Percentiles rank a stretch among this genome's conserved stretches.
These are phyloP conservation scores for Ephialtes manifestator DNA, from an alignment of 2,888 invertebrate species.

Conservation along the genomic window DNA sequence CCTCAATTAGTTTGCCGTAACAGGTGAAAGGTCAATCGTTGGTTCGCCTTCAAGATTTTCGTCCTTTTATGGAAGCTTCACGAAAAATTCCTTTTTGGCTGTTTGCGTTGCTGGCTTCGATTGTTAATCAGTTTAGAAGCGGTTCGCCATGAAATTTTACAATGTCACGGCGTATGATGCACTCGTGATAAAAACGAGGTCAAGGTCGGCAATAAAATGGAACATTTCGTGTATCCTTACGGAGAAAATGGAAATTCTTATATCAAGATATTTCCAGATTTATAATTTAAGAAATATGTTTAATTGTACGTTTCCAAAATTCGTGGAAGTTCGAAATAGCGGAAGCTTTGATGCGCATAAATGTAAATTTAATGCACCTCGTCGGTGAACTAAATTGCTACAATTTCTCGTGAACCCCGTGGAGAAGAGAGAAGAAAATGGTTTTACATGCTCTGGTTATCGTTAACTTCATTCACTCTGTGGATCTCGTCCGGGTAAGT, in stretches of 20 bases:
- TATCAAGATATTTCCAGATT: neutral
- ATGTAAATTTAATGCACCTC: constrained; percentile 21
- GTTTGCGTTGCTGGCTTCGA: constrained; percentile 14
- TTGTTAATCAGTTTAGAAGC: constrained; percentile 54
- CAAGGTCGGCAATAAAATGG: constrained; percentile 53
- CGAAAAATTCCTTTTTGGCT: constrained; percentile 66
- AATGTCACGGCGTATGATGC: constrained; percentile 61
- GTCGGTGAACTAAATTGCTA: constrained; percentile 53
- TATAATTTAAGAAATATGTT: neutral
- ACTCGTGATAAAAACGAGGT: constrained; percentile 48
- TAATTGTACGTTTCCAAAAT: constrained; percentile 1
- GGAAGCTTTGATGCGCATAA: constrained; percentile 16
- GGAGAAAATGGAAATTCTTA: constrained; percentile 60
- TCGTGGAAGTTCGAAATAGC: neutral
- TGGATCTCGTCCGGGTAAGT: constrained; percentile 70
- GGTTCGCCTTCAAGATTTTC: constrained; percentile 60
- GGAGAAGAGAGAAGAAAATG: constrained; percentile 59
- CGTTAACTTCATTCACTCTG: constrained; percentile 72
- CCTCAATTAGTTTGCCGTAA: constrained; percentile 37
- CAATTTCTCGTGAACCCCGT: constrained; percentile 50
- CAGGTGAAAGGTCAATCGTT: constrained; percentile 52
- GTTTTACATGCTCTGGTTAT: constrained; percentile 74
- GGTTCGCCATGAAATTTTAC: constrained; percentile 68
- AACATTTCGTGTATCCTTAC: constrained; percentile 38
- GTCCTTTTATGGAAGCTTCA: constrained; percentile 64